Evolutionary conservation across 2,113 vertebrate genomes (phyloP).

Genomic region (Fulica atra): DNA sequence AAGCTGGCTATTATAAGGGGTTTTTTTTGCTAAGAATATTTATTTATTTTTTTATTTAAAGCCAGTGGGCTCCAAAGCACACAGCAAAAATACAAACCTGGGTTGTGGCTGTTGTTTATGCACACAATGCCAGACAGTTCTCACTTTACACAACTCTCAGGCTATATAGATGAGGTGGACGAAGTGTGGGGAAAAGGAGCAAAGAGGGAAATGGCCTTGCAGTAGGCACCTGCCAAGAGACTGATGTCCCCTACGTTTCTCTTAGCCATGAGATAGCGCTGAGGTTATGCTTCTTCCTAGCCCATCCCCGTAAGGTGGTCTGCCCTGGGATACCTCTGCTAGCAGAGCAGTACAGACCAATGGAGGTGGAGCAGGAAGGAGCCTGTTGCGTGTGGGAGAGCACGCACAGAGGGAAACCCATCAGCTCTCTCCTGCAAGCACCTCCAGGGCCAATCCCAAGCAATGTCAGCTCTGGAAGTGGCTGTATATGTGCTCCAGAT

Average conservation of each 20-base stretch:
- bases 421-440: background rate
- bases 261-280: background rate
- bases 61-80: background rate
- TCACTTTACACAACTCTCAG: background rate
- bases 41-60: background rate
- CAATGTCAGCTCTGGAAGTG: background rate
- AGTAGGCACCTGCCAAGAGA: background rate
- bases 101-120: background rate
- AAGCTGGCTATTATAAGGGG: background rate
- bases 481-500: background rate
- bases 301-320: accelerated
- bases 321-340: background rate
- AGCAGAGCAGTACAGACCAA: background rate
- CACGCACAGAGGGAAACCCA: background rate
- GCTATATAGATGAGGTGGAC: background rate
- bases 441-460: background rate
- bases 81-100: background rate
- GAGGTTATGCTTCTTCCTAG: background rate
- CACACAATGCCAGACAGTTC: background rate
- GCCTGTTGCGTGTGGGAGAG: background rate
- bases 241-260: background rate
- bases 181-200: background rate
- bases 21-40: background rate
- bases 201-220: background rate
- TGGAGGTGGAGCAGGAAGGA: background rate